Evolutionary conservation across 1,140 invertebrate species (phyloP).

Genomic region (Triops longicaudatus): DNA sequence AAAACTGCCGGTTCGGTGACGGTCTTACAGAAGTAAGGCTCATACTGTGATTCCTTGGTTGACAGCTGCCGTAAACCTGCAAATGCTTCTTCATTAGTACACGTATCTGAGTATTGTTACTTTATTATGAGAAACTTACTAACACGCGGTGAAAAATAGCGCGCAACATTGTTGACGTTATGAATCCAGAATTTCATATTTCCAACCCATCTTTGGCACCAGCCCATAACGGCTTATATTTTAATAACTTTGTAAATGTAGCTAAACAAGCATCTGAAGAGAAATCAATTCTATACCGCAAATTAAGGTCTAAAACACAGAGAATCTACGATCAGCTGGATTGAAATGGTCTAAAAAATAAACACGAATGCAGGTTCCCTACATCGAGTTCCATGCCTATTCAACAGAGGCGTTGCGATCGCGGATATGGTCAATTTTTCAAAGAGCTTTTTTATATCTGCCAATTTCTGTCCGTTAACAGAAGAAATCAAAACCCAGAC

Average conservation of each 20-base stretch:
- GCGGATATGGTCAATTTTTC: no score
- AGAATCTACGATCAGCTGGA: no score
- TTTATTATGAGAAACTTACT: neutral
- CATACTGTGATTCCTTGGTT: neutral
- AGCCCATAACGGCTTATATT: neutral
- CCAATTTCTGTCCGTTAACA: no score
- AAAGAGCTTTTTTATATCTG: no score
- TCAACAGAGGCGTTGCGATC: no score
- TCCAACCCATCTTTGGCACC: neutral
- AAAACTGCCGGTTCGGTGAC: slow-evolving; percentile 35
- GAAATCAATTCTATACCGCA: neutral
- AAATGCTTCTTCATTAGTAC: neutral
- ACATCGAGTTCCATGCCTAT: no score
- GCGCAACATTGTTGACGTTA: neutral
- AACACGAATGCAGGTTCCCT: no score
- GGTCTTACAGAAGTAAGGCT: slow-evolving; percentile 11
- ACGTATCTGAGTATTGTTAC: neutral
- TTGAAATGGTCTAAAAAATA: no score
- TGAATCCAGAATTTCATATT: neutral
- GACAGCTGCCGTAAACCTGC: neutral
- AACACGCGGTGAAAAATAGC: neutral
- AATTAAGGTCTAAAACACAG: neutral
- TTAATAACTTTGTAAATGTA: neutral
- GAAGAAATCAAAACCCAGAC: no score
- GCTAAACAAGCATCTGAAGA: neutral